phyloP scores from a whole-genome alignment of 2,113 vertebrate species.

The Megatriorchis doriae region DNA sequence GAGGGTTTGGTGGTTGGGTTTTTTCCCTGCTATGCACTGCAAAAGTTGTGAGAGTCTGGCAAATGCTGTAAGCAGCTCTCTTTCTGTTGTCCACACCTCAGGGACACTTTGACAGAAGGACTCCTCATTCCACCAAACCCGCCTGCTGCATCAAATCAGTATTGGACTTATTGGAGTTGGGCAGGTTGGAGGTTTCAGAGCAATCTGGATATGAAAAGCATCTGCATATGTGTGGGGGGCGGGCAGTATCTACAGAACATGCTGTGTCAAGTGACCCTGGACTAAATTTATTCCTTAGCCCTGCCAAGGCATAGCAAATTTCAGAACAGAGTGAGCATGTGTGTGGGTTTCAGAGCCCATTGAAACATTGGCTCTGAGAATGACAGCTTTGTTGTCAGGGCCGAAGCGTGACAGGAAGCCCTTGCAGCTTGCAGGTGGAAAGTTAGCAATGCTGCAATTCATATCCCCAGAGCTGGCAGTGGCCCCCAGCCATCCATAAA shows the following conservation, averaged over 20 bases:
- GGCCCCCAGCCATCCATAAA: neutral
- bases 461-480: neutral
- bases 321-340: neutral
- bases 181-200: neutral
- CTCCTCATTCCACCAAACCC: accelerated
- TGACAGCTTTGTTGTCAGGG: neutral
- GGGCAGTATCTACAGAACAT: neutral
- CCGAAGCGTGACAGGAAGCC: neutral
- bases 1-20: neutral
- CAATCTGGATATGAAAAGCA: neutral
- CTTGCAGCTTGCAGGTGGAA: neutral
- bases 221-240: neutral
- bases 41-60: neutral
- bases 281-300: neutral
- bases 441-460: neutral
- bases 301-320: neutral
- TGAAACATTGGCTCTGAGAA: neutral
- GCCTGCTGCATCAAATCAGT: neutral
- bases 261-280: neutral
- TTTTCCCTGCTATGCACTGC: neutral
- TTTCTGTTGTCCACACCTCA: neutral
- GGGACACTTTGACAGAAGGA: neutral
- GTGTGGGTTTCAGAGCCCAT: neutral
- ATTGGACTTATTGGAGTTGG: neutral
- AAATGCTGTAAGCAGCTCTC: neutral